Base-by-base conservation (phyloP, 2,113 vertebrate genomes). In the Heteronetta atricapilla region DNA sequence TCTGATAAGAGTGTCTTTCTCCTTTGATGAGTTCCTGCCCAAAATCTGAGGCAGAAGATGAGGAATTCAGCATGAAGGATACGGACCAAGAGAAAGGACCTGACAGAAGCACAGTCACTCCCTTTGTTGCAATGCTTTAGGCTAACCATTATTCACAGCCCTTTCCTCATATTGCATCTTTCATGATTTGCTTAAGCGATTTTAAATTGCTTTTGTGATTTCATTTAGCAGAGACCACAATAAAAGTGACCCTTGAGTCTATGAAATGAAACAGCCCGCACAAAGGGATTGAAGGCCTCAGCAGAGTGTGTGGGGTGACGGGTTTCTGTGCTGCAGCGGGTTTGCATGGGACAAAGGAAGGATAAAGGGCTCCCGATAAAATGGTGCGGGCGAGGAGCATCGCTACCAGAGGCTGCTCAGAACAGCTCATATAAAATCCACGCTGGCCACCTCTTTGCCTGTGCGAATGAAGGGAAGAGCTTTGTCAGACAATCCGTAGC, bases 111-210 rank as follows among this genome's bases (percentile, higher is more conserved):
- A 78, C 86, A 95, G 88, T 89, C 88, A 80, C 91, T 95, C 94
- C 94, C 81, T 96, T 97, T 97, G 95, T 97, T 97, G 93, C 84
- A 96, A 95, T 96, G 97, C 97, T 97, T 96, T 97, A 97, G 97
- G 97, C 97, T 97, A 97, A 96, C 96, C 97, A 97, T 97, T 97
- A 94, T 96, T 92, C 89, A 93, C 95, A 95, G 62, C 82, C 96
- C 89, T 88, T 42, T 89, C 79, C 94, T 89, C 93, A 94, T 97
- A 93, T 94, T 94, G 87, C 96, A 82, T 67, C 94, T 95, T 97
- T 96, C 90, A 95, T 94, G 95, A 96, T 90, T 93, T 90, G 76
- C 88, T 92, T 95, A 97, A 96, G 92, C 88, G 94, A 97, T 92
- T 89, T 96, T 96, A 96, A 95, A 97, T 96, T 96, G 96, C 88